Evolutionary conservation across 2,113 vertebrate genomes (phyloP), one percentile per base, ranked within the genome.

Genomic region (Hippocampus mohnikei): DNA sequence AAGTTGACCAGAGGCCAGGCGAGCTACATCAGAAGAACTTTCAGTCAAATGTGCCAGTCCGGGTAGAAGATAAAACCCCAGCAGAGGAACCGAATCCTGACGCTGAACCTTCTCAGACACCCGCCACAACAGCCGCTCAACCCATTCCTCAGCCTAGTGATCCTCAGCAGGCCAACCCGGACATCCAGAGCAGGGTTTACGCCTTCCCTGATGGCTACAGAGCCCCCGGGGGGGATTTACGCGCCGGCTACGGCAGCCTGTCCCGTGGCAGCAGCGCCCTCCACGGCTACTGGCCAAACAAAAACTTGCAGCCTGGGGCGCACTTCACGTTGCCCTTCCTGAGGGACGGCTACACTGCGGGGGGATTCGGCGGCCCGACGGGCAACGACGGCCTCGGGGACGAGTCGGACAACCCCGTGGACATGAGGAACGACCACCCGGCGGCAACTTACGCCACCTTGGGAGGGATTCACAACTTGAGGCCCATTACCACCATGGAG

Each of bases 271-370:
- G 41, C 1, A 50, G 71, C 20, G 67, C 73, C 55, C 77, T 87
- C 48, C 91, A 90, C 27, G 67, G 87, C 75, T 91, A 87, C 77
- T 89, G 90, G 85, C 88, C 91, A 0, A 41, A 80, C 66, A 88
- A 91, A 71, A 91, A 77, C 81, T 91, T 90, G 81, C 87, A 91
- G 76, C 74, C 91, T 0, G 90, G 91, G 68, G 87, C 84, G 70
- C 91, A 92, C 87, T 92, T 87, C 87, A 93, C 92, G 66, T 82
- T 93, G 20, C 91, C 92, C 20, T 91, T 92, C 63, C 90, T 91
- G 82, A 81, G 91, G 52, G 92, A 93, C 78, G 87, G 87, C 81
- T 91, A 88, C 2, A 65, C 85, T 40, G 82, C 87, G 7, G 70
- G 77, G 13, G 83, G 78, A 27, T 81, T 85, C 61, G 66, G 84